Evolutionary conservation across 2,888 invertebrate species (phyloP).

Genomic region (Halictus ligatus): DNA sequence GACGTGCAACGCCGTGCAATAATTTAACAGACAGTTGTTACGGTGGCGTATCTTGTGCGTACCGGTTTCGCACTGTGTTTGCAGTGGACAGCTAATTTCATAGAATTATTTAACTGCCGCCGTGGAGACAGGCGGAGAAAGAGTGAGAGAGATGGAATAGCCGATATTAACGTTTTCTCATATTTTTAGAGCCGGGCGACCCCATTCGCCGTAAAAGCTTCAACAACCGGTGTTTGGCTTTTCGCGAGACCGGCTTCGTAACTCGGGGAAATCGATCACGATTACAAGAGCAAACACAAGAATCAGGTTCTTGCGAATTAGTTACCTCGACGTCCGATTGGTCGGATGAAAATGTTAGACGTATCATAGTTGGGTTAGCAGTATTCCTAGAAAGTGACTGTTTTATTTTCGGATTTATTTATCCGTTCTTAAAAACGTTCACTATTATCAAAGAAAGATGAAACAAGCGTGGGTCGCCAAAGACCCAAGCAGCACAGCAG

Average conservation of each 20-base stretch:
- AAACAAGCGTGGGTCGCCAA: too few species aligned
- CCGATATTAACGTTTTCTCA: background rate
- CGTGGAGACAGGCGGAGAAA: background rate
- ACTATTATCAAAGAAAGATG: background rate
- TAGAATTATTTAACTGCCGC: background rate
- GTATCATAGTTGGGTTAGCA: too few species aligned
- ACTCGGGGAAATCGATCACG: background rate
- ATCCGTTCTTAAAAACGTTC: too few species aligned
- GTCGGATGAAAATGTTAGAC: too few species aligned
- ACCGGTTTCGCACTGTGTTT: background rate
- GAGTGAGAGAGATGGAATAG: background rate
- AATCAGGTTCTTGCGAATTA: too few species aligned
- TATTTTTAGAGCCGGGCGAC: background rate
- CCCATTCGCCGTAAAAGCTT: background rate
- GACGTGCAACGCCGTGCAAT: constrained; percentile 13
- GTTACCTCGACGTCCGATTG: too few species aligned
- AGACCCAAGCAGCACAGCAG: too few species aligned
- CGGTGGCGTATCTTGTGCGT: background rate
- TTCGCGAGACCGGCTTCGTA: background rate
- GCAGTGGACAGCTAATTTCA: constrained; percentile 1
- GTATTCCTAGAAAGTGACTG: too few species aligned
- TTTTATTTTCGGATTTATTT: too few species aligned
- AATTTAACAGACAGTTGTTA: constrained; percentile 18
- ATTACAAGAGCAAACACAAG: background rate
- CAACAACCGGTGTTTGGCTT: background rate